Evolutionary conservation across 35 echinoderm and acorn worm genomes (phyloP), one percentile per base, ranked within the genome.

Genomic region (Antedon bifida): DNA sequence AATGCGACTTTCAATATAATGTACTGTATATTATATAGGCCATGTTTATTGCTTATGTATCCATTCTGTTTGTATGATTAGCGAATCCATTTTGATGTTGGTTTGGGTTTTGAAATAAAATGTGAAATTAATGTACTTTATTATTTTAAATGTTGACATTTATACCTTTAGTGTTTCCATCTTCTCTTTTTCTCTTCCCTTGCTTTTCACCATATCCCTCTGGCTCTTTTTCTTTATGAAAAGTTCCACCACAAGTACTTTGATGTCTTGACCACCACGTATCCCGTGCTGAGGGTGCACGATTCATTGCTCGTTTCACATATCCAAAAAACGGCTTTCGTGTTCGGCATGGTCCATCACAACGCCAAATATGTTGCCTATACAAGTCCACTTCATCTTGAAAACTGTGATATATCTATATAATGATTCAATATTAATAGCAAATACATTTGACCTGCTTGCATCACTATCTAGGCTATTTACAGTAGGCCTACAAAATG

Each of bases 351-450:
- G 93, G 93, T 35, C 93, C 93, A 32, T 89, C 75, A 32, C 93
- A 96, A 32, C 86, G 78, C 93, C 93, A 96, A 86, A 89, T 91
- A 75, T 96, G 93, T 39, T 96, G 93, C 45, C 89, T 83, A 23
- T 96, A 96, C 42, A 82, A 81, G 36, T 91, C 93, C 35, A 96
- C 93, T 83, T 96, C 93, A 84, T 96, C 93, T 46, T 96, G 93
- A 35, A 96, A 96, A 44, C 73, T 96, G 86, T 96, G 93, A 74
- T 96, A 96, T 1, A 96, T 91, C 93, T 96, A 80, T 32, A 39
- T 28, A 19, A 38, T 29, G n/a, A n/a, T n/a, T n/a, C n/a, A n/a
- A n/a, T 42, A 14, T 42, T 42, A 42, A 7, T 7, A 42, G 38
- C 38, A 42, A 42, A 42, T 42, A 14, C 38, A n/a, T n/a, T n/a